These are phyloP conservation scores for Hylia prasina DNA, from an alignment of 2,113 vertebrate genomes.

Conservation along the genomic window DNA sequence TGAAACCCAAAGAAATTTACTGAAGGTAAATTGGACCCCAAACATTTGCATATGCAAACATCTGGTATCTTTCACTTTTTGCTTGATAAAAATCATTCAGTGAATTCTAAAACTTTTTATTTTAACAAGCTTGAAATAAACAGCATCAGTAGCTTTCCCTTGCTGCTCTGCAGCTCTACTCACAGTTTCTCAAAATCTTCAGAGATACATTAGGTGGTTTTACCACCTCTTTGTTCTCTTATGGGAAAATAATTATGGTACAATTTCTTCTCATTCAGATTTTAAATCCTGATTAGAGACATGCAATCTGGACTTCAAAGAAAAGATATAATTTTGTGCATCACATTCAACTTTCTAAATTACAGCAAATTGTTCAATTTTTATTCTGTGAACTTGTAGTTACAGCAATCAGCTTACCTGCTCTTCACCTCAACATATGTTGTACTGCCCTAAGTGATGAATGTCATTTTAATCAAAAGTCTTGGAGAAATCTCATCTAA, in stretches of 20 bases:
- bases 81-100: background rate
- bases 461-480: constrained; percentile 46
- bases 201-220: constrained; percentile 33
- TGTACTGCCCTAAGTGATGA: background rate
- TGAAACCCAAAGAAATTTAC: background rate
- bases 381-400: constrained; percentile 46
- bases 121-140: background rate
- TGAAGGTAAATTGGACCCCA: background rate
- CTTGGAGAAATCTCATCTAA: constrained; percentile 1
- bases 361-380: constrained; percentile 73
- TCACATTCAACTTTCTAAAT: constrained; percentile 59
- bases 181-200: constrained; percentile 24
- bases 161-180: background rate
- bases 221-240: constrained; percentile 56
- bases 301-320: constrained; percentile 62
- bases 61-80: background rate
- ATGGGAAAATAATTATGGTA: constrained; percentile 61
- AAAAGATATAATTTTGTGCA: constrained; percentile 66
- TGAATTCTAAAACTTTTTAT: background rate
- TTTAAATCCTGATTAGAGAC: constrained; percentile 68
- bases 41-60: background rate
- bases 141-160: background rate
- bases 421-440: background rate
- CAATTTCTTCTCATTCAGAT: constrained; percentile 68
- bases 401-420: constrained; percentile 57